Conservation (phyloP, 2,888 invertebrate genomes). For the Ariolimax columbianus region DNA sequence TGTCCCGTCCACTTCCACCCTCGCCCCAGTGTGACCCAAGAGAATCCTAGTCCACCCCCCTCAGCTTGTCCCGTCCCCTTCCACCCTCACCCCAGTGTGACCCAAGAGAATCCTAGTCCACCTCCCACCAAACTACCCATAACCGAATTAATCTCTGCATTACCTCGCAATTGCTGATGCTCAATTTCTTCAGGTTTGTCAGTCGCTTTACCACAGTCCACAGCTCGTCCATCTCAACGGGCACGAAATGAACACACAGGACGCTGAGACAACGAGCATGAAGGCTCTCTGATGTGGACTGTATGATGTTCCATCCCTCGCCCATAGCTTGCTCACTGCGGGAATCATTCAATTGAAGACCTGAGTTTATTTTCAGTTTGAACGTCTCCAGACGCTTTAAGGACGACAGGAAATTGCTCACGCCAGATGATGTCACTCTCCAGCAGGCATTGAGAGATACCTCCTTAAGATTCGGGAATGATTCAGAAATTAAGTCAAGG, state of each 20-base stretch:
- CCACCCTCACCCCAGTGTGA: too few relatives aligned
- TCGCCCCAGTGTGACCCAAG: too few relatives aligned
- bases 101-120: too few relatives aligned
- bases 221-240: constrained; percentile 68
- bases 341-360: constrained; percentile 61
- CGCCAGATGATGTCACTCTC: constrained; percentile 63
- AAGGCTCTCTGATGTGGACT: constrained; percentile 54
- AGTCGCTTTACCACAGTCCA: constrained; percentile 65
- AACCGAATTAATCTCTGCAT: too few relatives aligned
- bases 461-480: constrained; percentile 61
- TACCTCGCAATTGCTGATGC: constrained; percentile 71
- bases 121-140: too few relatives aligned
- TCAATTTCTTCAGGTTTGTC: constrained; percentile 63
- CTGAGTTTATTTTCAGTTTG: constrained; percentile 69
- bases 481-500: constrained; percentile 58
- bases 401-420: constrained; percentile 56
- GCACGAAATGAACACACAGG: constrained; percentile 68
- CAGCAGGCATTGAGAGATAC: constrained; percentile 70
- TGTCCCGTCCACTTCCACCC: too few relatives aligned
- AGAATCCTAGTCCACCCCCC: too few relatives aligned
- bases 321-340: constrained; percentile 66
- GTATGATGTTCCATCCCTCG: constrained; percentile 61
- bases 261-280: constrained; percentile 60
- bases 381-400: constrained; percentile 59
- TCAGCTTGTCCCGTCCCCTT: too few relatives aligned